Base-by-base conservation (phyloP, 2,888 invertebrate genomes). In the Bedellia somnulentella region DNA sequence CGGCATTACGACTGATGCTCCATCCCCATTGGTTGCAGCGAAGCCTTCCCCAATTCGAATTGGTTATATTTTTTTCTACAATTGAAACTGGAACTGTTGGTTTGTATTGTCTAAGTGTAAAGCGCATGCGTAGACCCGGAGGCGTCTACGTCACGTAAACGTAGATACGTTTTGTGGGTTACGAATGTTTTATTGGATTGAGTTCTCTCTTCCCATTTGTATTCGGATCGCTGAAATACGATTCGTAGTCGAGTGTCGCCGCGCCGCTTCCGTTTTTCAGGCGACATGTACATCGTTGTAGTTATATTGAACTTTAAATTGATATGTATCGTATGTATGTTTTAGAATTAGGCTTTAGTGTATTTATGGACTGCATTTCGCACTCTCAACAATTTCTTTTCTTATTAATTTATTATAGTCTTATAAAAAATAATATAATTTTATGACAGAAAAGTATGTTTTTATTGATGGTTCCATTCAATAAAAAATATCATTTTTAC, bases 11-110 rank as follows among this genome's bases (percentile, higher is more conserved):
- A 73, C 57, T 76, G 67, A 60, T 46, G 49, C 23, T 13, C 71
- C 70, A 53, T 49, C 71, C 63, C 57, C 47, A 75, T 75, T 75
- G 75, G 75, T 60, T 57, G 70, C 64, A 46, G 60, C 61, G 55
- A 66, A 73, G 71, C 64, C 70, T 73, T 71, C 73, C 61, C 56
- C 64, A 70, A 62, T 73, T 70, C 54, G 71, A 73, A 71, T 71
- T 71, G 73, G 73, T 66, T 71, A 68, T 71, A 59, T 71, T 71
- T 70, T 18, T 75, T 71, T 71, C 64, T 73, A 66, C 70, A 61
- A 73, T 73, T 73, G 66, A 59, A 71, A 66, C 71, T 68, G 63
- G 64, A 59, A 70, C 59, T 66, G 68, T 71, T 51, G 57, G 64
- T 66, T 68, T 67, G 67, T 64, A 56, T 57, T 62, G 66, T 64